Evolutionary conservation across 2,888 invertebrate species (phyloP).

Genomic region (Teleogryllus oceanicus): DNA sequence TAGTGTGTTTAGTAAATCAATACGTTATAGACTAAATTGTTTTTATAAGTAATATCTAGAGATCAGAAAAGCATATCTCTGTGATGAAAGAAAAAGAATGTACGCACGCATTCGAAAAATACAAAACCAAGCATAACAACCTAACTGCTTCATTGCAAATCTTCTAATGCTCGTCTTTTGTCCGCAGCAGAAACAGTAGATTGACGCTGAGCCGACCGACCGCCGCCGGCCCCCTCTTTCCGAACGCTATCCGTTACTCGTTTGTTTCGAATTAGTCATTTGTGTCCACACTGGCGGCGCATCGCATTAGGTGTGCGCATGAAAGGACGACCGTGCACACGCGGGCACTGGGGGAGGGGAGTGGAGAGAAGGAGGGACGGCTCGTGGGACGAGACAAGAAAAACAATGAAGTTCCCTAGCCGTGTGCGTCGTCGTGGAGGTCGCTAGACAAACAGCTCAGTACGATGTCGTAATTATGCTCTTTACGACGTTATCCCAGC

Average conservation of each 20-base stretch:
- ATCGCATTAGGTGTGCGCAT: neutral
- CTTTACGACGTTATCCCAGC: neutral
- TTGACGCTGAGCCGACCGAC: neutral
- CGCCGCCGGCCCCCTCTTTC: neutral
- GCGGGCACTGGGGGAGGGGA: neutral
- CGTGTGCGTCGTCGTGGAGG: neutral
- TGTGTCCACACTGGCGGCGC: neutral
- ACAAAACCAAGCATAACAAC: too few relatives aligned
- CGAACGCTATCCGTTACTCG: conserved; percentile 1
- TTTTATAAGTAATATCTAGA: too few relatives aligned
- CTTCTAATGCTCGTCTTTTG: neutral
- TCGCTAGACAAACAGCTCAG: neutral
- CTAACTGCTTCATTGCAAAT: too few relatives aligned
- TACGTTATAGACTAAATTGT: too few relatives aligned
- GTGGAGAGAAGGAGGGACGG: neutral
- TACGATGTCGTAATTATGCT: neutral
- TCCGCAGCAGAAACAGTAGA: neutral
- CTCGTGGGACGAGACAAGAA: neutral
- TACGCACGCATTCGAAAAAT: too few relatives aligned
- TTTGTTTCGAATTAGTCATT: conserved; percentile 11
- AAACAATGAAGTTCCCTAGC: neutral
- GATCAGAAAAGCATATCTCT: too few relatives aligned
- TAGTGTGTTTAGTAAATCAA: too few relatives aligned
- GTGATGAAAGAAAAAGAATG: too few relatives aligned
- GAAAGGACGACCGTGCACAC: neutral